Conservation (phyloP, 2,888 invertebrate species). For the Achlya flavicornis region DNA sequence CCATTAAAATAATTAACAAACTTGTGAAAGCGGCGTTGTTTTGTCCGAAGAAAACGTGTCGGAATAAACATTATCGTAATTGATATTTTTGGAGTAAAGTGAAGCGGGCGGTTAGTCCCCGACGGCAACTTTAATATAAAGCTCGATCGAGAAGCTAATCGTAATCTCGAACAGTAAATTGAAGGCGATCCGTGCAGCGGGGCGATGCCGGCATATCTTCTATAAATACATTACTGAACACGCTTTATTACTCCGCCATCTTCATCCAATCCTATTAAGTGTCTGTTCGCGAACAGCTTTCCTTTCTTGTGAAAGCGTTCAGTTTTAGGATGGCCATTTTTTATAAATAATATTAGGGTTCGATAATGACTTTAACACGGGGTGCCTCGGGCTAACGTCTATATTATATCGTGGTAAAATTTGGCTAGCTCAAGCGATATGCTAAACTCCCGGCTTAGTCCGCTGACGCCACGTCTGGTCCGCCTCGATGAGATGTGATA, state of each 20-base stretch:
- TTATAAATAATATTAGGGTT: constrained; percentile 76
- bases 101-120: constrained; percentile 24
- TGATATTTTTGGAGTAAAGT: constrained; percentile 36
- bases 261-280: constrained; percentile 81
- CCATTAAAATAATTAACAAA: constrained; percentile 65
- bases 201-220: constrained; percentile 64
- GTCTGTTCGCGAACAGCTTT: constrained; percentile 71
- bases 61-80: constrained; percentile 32
- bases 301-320: constrained; percentile 60
- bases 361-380: constrained; percentile 76
- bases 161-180: constrained; percentile 68
- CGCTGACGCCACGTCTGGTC: constrained; percentile 77
- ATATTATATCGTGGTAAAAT: constrained; percentile 63
- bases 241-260: constrained; percentile 81
- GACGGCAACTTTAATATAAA: constrained; percentile 43
- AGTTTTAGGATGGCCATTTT: constrained; percentile 77
- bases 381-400: constrained; percentile 61
- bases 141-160: constrained; percentile 58
- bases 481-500: constrained; percentile 65
- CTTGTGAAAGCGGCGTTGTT: constrained; percentile 41
- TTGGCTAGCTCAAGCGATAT: constrained; percentile 71
- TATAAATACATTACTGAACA: constrained; percentile 81
- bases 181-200: constrained; percentile 66
- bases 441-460: constrained; percentile 63
- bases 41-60: constrained; percentile 30